Evolutionary conservation across 2,113 vertebrate species (phyloP).

Genomic region (Leptosomus discolor): DNA sequence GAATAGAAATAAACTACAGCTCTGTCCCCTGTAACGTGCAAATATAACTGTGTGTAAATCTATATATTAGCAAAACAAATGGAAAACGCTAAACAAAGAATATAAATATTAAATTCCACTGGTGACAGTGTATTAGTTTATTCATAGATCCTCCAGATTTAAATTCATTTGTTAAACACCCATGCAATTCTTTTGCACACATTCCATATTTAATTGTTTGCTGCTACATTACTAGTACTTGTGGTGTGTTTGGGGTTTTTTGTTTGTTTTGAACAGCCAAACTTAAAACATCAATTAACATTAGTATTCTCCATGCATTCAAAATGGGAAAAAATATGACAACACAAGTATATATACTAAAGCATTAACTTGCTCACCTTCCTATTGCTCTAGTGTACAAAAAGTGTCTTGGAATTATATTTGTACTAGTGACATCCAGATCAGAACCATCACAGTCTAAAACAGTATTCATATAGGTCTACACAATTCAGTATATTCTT

Average conservation of each 20-base stretch:
- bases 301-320: background rate
- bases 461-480: background rate
- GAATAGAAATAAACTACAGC: background rate
- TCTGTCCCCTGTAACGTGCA: background rate
- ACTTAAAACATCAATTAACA: background rate
- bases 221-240: background rate
- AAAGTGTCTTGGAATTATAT: background rate
- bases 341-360: background rate
- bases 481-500: background rate
- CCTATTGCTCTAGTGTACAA: background rate
- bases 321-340: background rate
- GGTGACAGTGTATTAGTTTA: background rate
- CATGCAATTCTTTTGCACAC: background rate
- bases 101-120: background rate
- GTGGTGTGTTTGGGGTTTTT: background rate
- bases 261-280: background rate
- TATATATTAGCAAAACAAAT: background rate
- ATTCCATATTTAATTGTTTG: background rate
- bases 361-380: background rate
- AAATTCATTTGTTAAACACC: background rate
- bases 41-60: background rate
- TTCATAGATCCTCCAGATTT: background rate
- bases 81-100: background rate
- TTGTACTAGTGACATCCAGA: background rate
- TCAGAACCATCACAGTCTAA: background rate